phyloP scores from a whole-genome alignment of 2,888 invertebrate species.

The Clunio marinus region DNA sequence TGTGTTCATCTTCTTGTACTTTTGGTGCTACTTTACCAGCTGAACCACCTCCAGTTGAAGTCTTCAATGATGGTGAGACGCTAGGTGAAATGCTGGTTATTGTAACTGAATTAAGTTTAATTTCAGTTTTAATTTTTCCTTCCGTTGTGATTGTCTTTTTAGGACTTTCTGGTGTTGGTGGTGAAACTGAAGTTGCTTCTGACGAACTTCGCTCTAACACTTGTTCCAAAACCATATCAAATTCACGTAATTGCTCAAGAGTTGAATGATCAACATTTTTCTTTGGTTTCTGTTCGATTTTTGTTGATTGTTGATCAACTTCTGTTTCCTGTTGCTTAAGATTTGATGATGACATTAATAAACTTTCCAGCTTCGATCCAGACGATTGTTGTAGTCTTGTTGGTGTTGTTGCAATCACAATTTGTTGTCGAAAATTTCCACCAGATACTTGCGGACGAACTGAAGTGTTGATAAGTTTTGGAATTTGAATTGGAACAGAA shows the following conservation, averaged over 20 bases:
- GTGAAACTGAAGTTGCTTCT: constrained; percentile 50
- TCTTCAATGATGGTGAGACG: constrained; percentile 13
- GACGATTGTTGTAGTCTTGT: not conserved
- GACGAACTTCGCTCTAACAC: constrained; percentile 71
- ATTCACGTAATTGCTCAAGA: constrained; percentile 71
- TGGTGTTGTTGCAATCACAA: constrained; percentile 29
- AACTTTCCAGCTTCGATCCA: constrained; percentile 14
- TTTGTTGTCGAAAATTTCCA: constrained; percentile 28
- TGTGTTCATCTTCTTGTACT: constrained; percentile 75
- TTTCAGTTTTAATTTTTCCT: not conserved
- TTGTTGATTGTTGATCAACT: not conserved
- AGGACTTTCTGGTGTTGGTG: constrained; percentile 39
- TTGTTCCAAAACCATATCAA: constrained; percentile 75
- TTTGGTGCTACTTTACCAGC: constrained; percentile 54
- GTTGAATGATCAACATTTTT: constrained; percentile 66
- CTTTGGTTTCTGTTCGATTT: constrained; percentile 25
- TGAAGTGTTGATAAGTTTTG: constrained; percentile 22
- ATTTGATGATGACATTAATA: not conserved
- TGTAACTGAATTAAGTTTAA: constrained; percentile 18
- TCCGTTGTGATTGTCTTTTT: not conserved
- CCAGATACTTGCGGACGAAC: constrained; percentile 28
- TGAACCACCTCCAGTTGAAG: not conserved
- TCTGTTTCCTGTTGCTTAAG: constrained; percentile 2
- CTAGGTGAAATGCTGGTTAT: constrained; percentile 29
- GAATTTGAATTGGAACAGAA: constrained; percentile 38